phyloP scores from a whole-genome alignment of 2,888 invertebrate genomes.

The Hesperia comma region DNA sequence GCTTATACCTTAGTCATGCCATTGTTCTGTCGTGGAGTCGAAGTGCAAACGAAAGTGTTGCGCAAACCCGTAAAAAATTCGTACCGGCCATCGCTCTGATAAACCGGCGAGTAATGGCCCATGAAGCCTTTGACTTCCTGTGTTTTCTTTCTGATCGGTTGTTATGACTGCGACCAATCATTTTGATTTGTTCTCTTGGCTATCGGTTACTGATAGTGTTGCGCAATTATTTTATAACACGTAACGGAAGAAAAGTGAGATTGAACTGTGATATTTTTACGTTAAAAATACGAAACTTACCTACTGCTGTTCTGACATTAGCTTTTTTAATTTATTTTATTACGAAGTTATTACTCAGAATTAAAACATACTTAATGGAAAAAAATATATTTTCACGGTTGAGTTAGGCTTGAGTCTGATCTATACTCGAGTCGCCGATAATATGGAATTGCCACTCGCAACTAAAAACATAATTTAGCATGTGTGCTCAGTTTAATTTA shows the following conservation, averaged over 20 bases:
- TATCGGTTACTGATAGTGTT: slow-evolving; percentile 11
- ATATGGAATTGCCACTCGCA: too few species aligned
- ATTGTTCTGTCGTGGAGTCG: slow-evolving; percentile 45
- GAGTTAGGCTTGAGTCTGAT: too few species aligned
- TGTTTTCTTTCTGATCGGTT: slow-evolving; percentile 38
- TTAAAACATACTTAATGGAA: too few species aligned
- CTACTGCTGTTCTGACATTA: too few species aligned
- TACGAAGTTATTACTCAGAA: too few species aligned
- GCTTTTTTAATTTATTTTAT: too few species aligned
- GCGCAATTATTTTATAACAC: slow-evolving; percentile 7
- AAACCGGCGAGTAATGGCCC: slow-evolving; percentile 39
- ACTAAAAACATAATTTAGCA: too few species aligned
- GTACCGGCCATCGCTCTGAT: slow-evolving; percentile 27
- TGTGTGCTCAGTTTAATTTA: too few species aligned
- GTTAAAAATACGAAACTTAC: too few species aligned
- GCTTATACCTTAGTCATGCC: slow-evolving; percentile 41
- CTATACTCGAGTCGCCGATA: too few species aligned
- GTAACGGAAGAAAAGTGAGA: not conserved
- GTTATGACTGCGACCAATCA: slow-evolving; percentile 21
- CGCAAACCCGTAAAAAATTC: slow-evolving; percentile 53
- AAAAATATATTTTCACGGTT: too few species aligned
- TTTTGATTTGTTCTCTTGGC: slow-evolving; percentile 29
- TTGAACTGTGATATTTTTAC: not conserved
- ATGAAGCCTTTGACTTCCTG: slow-evolving; percentile 39
- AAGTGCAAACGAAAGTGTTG: slow-evolving; percentile 60